phyloP scores from a whole-genome alignment of 2,113 vertebrate genomes.

The Entelurus aequoreus region DNA sequence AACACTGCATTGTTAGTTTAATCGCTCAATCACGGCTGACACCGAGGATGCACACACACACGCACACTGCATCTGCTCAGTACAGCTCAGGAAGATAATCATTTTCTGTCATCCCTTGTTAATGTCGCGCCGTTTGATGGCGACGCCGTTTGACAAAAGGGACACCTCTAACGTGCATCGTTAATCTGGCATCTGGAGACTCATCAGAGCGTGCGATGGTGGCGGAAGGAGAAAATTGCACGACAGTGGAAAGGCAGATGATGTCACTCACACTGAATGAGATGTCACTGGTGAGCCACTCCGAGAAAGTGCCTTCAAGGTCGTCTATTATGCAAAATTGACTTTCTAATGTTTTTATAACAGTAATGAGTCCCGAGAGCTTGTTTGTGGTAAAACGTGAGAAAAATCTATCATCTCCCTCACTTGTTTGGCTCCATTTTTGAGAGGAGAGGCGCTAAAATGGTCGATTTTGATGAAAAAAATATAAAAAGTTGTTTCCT shows the following conservation, averaged over 20 bases:
- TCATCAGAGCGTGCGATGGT: conserved; percentile 33
- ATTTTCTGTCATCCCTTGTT: conserved; percentile 48
- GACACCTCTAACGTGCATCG: conserved; percentile 51
- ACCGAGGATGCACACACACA: conserved; percentile 1
- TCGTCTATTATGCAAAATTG: too few species aligned
- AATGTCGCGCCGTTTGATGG: conserved; percentile 49
- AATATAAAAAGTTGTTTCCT: too few species aligned
- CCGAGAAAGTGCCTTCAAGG: too few species aligned
- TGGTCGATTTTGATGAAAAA: too few species aligned
- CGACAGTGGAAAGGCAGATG: conserved; percentile 41
- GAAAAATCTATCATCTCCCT: too few species aligned
- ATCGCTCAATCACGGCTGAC: conserved; percentile 20
- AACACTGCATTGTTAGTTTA: conserved; percentile 28
- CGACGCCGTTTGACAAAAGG: conserved; percentile 51
- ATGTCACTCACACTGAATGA: conserved; percentile 37
- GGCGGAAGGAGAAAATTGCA: conserved; percentile 54
- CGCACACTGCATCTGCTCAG: conserved; percentile 40
- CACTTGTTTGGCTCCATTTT: too few species aligned
- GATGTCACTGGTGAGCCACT: background rate
- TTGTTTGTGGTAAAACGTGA: too few species aligned
- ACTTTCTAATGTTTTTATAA: too few species aligned
- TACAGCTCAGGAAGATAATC: conserved; percentile 48
- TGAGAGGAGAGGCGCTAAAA: too few species aligned
- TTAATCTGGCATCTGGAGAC: conserved; percentile 61
- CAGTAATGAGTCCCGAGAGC: too few species aligned